Evolutionary conservation across 2,888 invertebrate genomes (phyloP).

Genomic region (Andricus curvator): DNA sequence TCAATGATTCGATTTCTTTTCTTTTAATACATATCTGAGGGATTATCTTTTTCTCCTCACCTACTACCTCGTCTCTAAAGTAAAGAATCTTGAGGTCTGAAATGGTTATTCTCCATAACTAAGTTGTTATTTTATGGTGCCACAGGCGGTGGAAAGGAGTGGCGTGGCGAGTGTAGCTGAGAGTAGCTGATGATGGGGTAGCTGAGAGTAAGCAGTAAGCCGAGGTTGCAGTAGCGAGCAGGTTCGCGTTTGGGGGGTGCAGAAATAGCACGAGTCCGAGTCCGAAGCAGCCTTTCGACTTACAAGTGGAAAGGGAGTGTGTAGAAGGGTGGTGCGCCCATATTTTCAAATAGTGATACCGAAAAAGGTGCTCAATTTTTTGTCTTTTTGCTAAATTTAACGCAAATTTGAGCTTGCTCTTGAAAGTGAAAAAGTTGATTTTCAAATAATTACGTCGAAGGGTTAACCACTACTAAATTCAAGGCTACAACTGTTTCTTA

Average conservation of each 20-base stretch:
- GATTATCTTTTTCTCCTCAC: not conserved
- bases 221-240: slow-evolving; percentile 75
- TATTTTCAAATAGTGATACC: no score
- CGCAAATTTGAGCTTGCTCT: no score
- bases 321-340: no score
- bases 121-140: slow-evolving; percentile 78
- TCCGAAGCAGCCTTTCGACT: slow-evolving; percentile 24
- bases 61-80: not conserved
- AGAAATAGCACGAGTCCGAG: slow-evolving; percentile 43
- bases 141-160: slow-evolving; percentile 78
- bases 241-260: slow-evolving; percentile 61
- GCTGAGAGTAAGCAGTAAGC: slow-evolving; percentile 76
- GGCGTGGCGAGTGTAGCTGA: slow-evolving; percentile 76
- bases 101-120: slow-evolving; percentile 70
- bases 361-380: no score
- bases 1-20: slow-evolving; percentile 3
- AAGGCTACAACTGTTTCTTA: no score
- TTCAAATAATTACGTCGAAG: no score
- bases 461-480: no score
- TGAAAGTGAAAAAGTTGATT: no score
- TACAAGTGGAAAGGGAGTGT: not conserved
- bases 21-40: not conserved
- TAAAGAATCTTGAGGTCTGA: slow-evolving; percentile 56
- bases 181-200: slow-evolving; percentile 77
- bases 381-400: no score